Evolutionary conservation across 2,888 invertebrate species (phyloP).

Genomic region (Pseudococcus longispinus): DNA sequence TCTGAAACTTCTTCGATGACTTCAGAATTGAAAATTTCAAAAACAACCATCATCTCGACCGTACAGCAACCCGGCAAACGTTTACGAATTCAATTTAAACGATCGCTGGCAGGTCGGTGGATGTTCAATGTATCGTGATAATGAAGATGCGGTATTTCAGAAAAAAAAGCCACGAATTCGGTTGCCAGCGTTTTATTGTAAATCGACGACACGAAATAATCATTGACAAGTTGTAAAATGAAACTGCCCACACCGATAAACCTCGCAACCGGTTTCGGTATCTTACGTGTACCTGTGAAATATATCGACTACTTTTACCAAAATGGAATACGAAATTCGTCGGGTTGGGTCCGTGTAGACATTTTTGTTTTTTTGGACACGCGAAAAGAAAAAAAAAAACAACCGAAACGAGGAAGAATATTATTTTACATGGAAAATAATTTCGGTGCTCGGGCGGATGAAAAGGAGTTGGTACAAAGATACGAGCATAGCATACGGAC

Average conservation of each 20-base stretch:
- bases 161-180: background rate
- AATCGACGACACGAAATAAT: background rate
- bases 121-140: background rate
- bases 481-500: background rate
- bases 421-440: background rate
- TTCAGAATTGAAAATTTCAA: background rate
- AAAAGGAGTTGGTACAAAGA: background rate
- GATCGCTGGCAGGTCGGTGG: background rate
- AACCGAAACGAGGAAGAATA: background rate
- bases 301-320: background rate
- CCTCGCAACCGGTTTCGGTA: background rate
- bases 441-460: background rate
- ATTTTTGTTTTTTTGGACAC: background rate
- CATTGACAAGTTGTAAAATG: background rate
- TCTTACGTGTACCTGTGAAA: background rate
- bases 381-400: conserved; percentile 13
- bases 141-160: background rate
- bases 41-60: background rate
- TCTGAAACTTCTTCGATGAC: background rate
- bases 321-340: background rate
- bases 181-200: background rate
- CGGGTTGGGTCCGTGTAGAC: background rate
- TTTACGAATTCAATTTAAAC: background rate
- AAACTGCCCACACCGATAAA: background rate
- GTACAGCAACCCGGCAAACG: background rate